Base-by-base conservation (phyloP, 2,888 invertebrate genomes). In the Apoderus coryli region DNA sequence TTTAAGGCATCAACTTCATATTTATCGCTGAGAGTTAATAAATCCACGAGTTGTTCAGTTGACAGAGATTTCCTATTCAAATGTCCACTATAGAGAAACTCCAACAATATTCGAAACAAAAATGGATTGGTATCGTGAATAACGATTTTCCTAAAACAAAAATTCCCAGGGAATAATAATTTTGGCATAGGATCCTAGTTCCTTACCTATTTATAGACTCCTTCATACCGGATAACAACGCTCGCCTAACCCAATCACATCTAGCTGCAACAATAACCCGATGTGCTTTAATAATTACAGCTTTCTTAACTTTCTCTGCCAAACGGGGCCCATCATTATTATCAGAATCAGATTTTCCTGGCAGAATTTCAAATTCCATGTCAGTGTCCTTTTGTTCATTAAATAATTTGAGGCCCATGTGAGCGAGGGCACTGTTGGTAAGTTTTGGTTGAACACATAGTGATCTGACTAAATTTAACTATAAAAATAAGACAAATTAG, bases 181-280 rank as follows among this genome's bases (percentile, higher is more conserved):
- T 14, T 12, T 5, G 4, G n/a, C 9, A 14, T 10, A 13, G n/a
- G n/a, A n/a, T n/a, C n/a, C n/a, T n/a, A n/a, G n/a, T n/a, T 12
- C 33, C 36, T 35, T 49, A 72, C 72, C 67, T 70, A 47, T 72
- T 69, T 39, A 76, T 74, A 13, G 72, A 68, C 55, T 76, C 76
- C 44, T 69, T 62, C 76, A 76, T 76, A 28, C 76, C 76, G 27
- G 73, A 74, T 25, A 72, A 59, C 10, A 76, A 53, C 2, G 76
- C 76, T 41, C 74, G 59, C 27, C 72, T 59, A 48, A 76, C 75
- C 75, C 75, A 76, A 49, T 74, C 72, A 54, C 75, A 76, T 30
- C 72, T 57, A 2, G 75, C 62, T 3, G 76, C 72, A 9, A 76
- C 68, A 34, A 76, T 67, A 7, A 74, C 72, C 33, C 75, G 59